These are phyloP conservation scores for Hyalella azteca DNA, from an alignment of 2,888 invertebrate genomes.

Conservation along the genomic window DNA sequence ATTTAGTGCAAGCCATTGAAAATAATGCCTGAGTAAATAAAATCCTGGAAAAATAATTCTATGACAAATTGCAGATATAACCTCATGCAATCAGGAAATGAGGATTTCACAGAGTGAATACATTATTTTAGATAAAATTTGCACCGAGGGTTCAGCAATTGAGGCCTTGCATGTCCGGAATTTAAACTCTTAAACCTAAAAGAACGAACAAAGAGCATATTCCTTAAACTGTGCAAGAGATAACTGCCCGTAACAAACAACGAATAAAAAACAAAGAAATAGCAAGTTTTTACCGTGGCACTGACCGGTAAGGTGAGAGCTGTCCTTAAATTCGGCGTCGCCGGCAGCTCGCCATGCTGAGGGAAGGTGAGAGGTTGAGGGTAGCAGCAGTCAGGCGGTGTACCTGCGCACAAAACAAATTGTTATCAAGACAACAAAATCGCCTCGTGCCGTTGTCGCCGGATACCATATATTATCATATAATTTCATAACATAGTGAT, in stretches of 20 bases:
- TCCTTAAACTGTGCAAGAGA: neutral
- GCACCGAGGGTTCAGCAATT: neutral
- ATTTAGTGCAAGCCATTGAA: too few species aligned
- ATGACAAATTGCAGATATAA: too few species aligned
- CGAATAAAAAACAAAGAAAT: neutral
- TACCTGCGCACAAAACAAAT: neutral
- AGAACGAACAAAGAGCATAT: neutral
- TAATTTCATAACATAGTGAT: neutral
- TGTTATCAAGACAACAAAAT: neutral
- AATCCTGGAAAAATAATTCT: too few species aligned
- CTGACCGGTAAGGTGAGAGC: neutral
- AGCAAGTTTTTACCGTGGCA: neutral
- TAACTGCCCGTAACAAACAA: neutral
- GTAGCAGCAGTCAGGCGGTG: neutral
- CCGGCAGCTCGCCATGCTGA: neutral
- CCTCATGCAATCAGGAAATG: too few species aligned
- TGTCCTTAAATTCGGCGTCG: neutral
- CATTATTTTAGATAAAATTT: neutral
- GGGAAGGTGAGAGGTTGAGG: neutral
- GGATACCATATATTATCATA: neutral
- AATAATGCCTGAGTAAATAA: too few species aligned
- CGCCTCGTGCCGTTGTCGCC: neutral
- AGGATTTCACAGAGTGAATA: too few species aligned
- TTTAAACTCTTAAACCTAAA: neutral
- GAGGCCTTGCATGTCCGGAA: neutral